Base-by-base conservation (phyloP, 2,888 invertebrate species). In the Stegana nigrithorax region DNA sequence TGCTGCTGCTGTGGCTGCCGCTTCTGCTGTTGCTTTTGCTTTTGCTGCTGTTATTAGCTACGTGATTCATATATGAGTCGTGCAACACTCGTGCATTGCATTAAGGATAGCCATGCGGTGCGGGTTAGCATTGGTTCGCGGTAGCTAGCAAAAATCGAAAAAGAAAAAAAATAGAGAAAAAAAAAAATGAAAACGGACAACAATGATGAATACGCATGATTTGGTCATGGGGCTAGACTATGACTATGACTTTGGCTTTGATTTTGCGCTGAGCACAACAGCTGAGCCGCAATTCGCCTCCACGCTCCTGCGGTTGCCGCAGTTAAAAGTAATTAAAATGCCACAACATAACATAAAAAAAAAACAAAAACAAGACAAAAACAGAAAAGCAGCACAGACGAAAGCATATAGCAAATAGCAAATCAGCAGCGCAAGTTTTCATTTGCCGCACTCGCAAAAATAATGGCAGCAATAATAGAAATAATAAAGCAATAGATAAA, bases 401-500 rank as follows among this genome's bases (percentile, higher is more conserved):
- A 4, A 45, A n/a, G 17, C 39, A 12, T 42, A n/a, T n/a, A n/a
- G n/a, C n/a, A n/a, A n/a, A n/a, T n/a, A n/a, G n/a, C n/a, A n/a
- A n/a, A n/a, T n/a, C n/a, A n/a, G n/a, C n/a, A n/a, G n/a, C n/a
- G n/a, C n/a, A n/a, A n/a, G n/a, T n/a, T n/a, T n/a, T n/a, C n/a
- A n/a, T n/a, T n/a, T n/a, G n/a, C n/a, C n/a, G n/a, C n/a, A n/a
- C n/a, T n/a, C n/a, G n/a, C n/a, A n/a, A 42, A 12, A 53, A 65
- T 75, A 77, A 77, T 75, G 73, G 67, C 66, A 58, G 68, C 62
- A 67, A 63, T 70, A 71, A 73, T 73, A 73, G 70, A 73, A 75
- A 73, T 72, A 68, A 75, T 72, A 63, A 55, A 67, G 55, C 45
- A 62, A 62, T 51, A 65, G 66, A 69, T 67, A 69, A 67, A 73